These are phyloP conservation scores for Cyclophora albipunctata DNA, from an alignment of 2,888 invertebrate species.

Conservation along the genomic window DNA sequence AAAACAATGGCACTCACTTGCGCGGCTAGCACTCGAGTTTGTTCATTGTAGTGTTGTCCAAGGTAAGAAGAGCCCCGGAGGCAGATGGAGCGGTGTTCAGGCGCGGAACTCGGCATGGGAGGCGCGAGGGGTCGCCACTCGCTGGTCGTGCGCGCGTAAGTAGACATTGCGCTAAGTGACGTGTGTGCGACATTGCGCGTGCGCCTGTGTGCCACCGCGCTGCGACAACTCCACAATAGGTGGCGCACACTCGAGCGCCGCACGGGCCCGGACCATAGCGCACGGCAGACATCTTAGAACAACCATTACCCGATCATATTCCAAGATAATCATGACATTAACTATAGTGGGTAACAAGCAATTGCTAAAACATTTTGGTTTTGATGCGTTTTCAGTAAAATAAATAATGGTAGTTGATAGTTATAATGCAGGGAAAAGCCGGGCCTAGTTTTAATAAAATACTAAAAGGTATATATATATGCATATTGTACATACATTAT, in stretches of 20 bases:
- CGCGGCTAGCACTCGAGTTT: constrained; percentile 36
- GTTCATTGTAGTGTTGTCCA: constrained; percentile 34
- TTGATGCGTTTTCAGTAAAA: no score
- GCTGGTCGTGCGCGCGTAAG: constrained; percentile 19
- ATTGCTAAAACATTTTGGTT: no score
- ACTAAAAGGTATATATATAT: no score
- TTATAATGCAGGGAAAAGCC: no score
- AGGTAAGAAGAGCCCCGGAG: constrained; percentile 22
- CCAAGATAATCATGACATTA: no score
- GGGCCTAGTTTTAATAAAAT: no score
- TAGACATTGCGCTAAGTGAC: constrained; percentile 31
- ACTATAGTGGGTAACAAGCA: no score
- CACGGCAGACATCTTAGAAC: no score
- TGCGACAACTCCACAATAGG: constrained; percentile 24
- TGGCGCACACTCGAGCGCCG: constrained; percentile 19
- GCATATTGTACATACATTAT: no score
- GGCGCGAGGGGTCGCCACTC: constrained; percentile 7
- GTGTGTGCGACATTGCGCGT: constrained; percentile 30
- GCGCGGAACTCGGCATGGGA: background rate
- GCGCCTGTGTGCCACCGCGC: constrained; percentile 26
- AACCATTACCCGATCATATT: no score
- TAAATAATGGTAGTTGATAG: no score
- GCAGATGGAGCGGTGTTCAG: background rate
- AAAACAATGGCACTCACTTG: constrained; percentile 68
- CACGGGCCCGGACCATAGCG: background rate